Percentiles rank a stretch among this genome's conserved stretches.
These are phyloP conservation scores for Automeris io DNA, from an alignment of 2,888 invertebrate genomes.

Conservation along the genomic window DNA sequence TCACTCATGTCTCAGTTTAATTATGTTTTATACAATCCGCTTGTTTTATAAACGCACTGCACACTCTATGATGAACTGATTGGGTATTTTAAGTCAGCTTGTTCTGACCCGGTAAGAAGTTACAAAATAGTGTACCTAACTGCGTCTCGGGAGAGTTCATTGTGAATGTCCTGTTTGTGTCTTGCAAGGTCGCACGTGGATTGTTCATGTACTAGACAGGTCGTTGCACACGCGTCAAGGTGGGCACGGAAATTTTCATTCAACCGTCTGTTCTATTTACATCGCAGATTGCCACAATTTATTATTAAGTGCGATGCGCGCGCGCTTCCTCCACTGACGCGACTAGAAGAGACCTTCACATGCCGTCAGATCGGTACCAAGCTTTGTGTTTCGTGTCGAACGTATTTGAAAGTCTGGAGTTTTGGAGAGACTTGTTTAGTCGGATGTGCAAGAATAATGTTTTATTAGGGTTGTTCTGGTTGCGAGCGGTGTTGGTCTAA, in stretches of 20 bases:
- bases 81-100: background rate
- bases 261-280: conserved; percentile 68
- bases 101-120: conserved; percentile 20
- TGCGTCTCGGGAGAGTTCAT: conserved; percentile 38
- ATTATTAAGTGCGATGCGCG: conserved; percentile 51
- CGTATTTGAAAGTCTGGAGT: conserved; percentile 45
- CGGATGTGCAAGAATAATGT: conserved; percentile 8
- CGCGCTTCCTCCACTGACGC: conserved; percentile 63
- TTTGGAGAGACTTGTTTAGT: conserved; percentile 25
- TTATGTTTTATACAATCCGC: conserved; percentile 5
- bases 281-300: conserved; percentile 51
- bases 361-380: conserved; percentile 15
- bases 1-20: conserved; percentile 4
- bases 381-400: conserved; percentile 24
- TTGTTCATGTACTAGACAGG: conserved; percentile 54
- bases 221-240: conserved; percentile 70
- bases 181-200: conserved; percentile 67
- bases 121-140: conserved; percentile 46
- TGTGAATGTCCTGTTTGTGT: conserved; percentile 49
- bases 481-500: conserved; percentile 19
- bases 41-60: conserved; percentile 2
- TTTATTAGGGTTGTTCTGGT: conserved; percentile 9
- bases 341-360: conserved; percentile 48
- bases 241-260: conserved; percentile 68
- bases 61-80: background rate